Conservation (phyloP, 2,888 invertebrate species). For the Diachrysia chrysitis region DNA sequence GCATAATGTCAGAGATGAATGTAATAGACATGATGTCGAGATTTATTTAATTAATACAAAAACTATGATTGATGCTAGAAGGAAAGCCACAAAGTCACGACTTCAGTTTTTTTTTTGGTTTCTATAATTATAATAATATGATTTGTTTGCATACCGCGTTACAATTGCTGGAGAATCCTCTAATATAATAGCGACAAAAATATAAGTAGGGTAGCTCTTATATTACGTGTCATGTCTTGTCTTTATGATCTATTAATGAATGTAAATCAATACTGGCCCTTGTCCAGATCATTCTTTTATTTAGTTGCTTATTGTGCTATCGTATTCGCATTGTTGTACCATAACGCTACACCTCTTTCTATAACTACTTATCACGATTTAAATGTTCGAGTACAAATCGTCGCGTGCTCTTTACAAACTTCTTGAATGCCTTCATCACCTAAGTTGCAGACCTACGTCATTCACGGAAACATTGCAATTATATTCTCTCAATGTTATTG, state of each 20-base stretch:
- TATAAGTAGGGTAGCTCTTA: not conserved
- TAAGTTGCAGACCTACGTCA: conserved; percentile 23
- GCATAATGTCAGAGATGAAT: too few relatives aligned
- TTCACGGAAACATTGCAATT: conserved; percentile 37
- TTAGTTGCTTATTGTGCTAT: not conserved
- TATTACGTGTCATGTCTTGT: too few relatives aligned
- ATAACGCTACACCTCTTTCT: not conserved
- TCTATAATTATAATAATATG: too few relatives aligned
- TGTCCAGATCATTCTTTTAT: conserved; percentile 22
- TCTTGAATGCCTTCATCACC: conserved; percentile 18
- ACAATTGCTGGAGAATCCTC: not conserved
- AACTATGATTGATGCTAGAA: conserved; percentile 23
- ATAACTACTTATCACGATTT: conserved; percentile 1
- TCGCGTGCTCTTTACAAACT: conserved; percentile 23
- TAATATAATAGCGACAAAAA: too few relatives aligned
- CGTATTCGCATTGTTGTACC: conserved; percentile 6
- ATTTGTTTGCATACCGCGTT: not conserved
- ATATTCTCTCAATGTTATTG: conserved; percentile 25
- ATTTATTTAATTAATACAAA: conserved; percentile 18
- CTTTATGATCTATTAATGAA: conserved; percentile 5
- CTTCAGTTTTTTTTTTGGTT: conserved; percentile 36
- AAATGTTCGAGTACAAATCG: not conserved
- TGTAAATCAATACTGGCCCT: conserved; percentile 30
- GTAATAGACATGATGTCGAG: conserved; percentile 29
- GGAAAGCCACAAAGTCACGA: conserved; percentile 35